These are phyloP conservation scores for Lutjanus erythropterus DNA, from an alignment of 2,113 vertebrate genomes.

Conservation along the genomic window DNA sequence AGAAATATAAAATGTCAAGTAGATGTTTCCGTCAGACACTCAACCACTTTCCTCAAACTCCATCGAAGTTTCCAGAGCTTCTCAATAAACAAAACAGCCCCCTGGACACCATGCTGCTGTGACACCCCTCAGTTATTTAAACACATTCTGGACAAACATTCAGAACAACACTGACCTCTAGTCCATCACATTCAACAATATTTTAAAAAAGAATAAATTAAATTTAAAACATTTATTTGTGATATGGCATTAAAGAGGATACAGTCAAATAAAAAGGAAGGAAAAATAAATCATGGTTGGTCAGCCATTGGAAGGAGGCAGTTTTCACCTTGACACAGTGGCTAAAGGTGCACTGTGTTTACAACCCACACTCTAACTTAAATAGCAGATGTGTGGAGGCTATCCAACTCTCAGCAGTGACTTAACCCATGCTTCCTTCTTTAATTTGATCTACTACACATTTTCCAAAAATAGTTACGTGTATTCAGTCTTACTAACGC, in stretches of 20 bases:
- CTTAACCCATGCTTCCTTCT: constrained; percentile 4
- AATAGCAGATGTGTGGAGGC: neutral
- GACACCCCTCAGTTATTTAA: neutral
- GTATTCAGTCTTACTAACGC: neutral
- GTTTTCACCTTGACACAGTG: neutral
- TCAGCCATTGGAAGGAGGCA: constrained; percentile 18
- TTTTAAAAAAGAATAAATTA: neutral
- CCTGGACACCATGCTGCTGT: neutral
- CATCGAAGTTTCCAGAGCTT: neutral
- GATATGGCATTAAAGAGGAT: neutral
- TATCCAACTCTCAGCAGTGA: neutral
- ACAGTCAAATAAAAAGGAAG: constrained; percentile 14
- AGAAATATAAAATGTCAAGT: neutral
- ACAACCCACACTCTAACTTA: neutral
- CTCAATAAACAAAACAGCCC: constrained; percentile 12
- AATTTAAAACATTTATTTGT: neutral
- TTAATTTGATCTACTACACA: constrained; percentile 14
- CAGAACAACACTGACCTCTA: neutral
- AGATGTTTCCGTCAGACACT: neutral
- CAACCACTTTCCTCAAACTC: neutral
- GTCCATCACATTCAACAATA: neutral
- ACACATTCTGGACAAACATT: neutral
- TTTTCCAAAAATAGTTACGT: neutral
- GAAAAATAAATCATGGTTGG: constrained; percentile 45
- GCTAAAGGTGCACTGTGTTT: neutral